These are phyloP conservation scores for Scleropages formosus DNA, from an alignment of 2,797 vertebrate genomes.

Conservation along the genomic window DNA sequence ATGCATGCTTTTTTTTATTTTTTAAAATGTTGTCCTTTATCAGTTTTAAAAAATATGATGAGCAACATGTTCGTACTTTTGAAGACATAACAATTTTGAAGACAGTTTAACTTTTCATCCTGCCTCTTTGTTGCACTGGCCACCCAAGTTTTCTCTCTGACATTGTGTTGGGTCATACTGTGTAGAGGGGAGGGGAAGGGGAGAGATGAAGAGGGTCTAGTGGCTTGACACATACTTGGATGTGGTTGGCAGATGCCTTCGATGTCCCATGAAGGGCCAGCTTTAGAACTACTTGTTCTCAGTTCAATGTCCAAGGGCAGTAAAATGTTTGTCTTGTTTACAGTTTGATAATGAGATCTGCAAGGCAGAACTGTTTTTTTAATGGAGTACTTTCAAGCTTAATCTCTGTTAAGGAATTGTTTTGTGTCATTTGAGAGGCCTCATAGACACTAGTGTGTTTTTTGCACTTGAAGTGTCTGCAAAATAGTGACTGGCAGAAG, in stretches of 20 bases:
- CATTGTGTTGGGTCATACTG: neutral
- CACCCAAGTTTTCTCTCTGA: conserved; percentile 4
- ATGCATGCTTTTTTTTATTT: neutral
- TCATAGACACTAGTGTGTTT: neutral
- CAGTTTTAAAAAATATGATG: no score
- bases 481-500: conserved; percentile 2
- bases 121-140: neutral
- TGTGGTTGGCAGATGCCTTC: neutral
- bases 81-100: neutral
- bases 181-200: neutral
- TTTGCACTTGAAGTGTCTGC: neutral
- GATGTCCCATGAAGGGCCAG: neutral
- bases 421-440: neutral
- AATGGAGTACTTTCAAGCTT: neutral
- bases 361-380: conserved; percentile 9
- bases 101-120: neutral
- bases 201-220: neutral
- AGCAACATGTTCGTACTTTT: no score
- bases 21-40: neutral
- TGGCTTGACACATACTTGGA: neutral
- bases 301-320: neutral
- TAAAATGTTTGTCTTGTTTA: neutral
- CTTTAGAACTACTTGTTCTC: neutral
- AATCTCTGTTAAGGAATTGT: conserved; percentile 1
- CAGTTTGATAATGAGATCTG: neutral